phyloP scores from a whole-genome alignment of 2,888 invertebrate species.

The Drosophila phalerata region DNA sequence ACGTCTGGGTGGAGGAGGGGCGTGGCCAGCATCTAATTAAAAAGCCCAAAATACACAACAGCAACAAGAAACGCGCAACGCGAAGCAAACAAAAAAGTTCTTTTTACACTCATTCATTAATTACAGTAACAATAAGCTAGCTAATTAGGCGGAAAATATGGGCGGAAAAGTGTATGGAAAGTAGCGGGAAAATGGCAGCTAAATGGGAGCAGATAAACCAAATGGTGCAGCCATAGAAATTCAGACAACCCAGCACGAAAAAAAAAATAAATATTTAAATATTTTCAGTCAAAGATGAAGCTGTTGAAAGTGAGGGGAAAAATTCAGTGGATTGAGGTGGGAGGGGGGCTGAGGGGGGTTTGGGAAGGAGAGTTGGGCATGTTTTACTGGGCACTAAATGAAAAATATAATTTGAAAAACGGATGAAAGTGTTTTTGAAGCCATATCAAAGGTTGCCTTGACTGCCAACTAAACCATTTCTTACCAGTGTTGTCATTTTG shows the following conservation, averaged over 20 bases:
- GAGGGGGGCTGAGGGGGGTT: neutral
- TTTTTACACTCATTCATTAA: slow-evolving; percentile 67
- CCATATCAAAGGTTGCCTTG: slow-evolving; percentile 72
- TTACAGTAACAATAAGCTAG: slow-evolving; percentile 85
- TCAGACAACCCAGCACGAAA: neutral
- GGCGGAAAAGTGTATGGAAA: slow-evolving; percentile 22
- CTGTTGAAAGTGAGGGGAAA: neutral
- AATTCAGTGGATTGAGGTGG: too few relatives aligned
- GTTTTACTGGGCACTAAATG: slow-evolving; percentile 34
- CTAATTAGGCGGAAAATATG: slow-evolving; percentile 80
- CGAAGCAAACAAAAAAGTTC: slow-evolving; percentile 5
- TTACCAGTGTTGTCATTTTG: neutral
- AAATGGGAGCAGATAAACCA: slow-evolving; percentile 33
- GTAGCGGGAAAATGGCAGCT: neutral
- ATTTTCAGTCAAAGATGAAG: slow-evolving; percentile 39
- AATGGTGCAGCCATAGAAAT: slow-evolving; percentile 48
- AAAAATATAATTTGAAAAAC: slow-evolving; percentile 85
- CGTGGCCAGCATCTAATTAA: slow-evolving; percentile 68
- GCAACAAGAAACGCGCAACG: slow-evolving; percentile 6
- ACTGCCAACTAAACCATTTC: slow-evolving; percentile 42
- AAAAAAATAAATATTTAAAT: slow-evolving; percentile 57
- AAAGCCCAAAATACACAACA: slow-evolving; percentile 54
- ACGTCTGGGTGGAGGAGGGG: slow-evolving; percentile 23
- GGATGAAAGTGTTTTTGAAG: slow-evolving; percentile 86
- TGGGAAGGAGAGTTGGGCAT: neutral